Conservation (phyloP, 2,797 vertebrate genomes). For the Botia almorhae region DNA sequence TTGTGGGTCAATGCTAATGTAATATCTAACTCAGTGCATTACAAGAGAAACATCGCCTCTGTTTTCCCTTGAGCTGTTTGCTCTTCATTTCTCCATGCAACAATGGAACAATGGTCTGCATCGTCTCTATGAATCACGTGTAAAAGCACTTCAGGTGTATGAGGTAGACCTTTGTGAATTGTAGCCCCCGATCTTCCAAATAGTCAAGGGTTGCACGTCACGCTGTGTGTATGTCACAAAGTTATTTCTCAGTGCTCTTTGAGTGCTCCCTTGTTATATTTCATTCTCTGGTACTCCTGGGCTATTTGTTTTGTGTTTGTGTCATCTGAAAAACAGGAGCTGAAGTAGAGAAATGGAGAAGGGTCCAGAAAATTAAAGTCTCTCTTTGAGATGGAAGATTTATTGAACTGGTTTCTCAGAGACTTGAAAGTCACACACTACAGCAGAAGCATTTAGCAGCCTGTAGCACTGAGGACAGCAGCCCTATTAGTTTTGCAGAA, state of each 20-base stretch:
- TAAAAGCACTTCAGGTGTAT: conserved; percentile 43
- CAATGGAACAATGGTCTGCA: conserved; percentile 4
- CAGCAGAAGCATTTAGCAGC: conserved; percentile 31
- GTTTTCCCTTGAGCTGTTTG: background rate
- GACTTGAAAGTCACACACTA: conserved; percentile 36
- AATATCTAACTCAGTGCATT: background rate
- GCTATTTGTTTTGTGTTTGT: conserved; percentile 58
- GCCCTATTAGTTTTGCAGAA: background rate
- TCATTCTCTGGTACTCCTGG: conserved; percentile 48
- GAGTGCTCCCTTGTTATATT: conserved; percentile 57
- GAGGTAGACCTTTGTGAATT: conserved; percentile 51
- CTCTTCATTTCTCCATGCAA: background rate
- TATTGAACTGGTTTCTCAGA: conserved; percentile 50
- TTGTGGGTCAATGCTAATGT: background rate
- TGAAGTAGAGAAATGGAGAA: conserved; percentile 42
- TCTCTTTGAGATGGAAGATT: conserved; percentile 55
- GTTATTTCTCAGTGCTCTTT: conserved; percentile 52
- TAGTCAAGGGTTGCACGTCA: conserved; percentile 40
- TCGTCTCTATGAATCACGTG: conserved; percentile 43
- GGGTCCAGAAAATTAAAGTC: conserved; percentile 56
- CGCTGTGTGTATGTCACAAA: conserved; percentile 44
- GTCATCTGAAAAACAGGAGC: conserved; percentile 59
- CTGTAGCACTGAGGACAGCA: conserved; percentile 18
- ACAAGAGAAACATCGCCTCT: background rate
- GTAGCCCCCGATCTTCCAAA: conserved; percentile 36